These are phyloP conservation scores for Andrena hattorfiana DNA, from an alignment of 2,888 invertebrate species.

Conservation along the genomic window DNA sequence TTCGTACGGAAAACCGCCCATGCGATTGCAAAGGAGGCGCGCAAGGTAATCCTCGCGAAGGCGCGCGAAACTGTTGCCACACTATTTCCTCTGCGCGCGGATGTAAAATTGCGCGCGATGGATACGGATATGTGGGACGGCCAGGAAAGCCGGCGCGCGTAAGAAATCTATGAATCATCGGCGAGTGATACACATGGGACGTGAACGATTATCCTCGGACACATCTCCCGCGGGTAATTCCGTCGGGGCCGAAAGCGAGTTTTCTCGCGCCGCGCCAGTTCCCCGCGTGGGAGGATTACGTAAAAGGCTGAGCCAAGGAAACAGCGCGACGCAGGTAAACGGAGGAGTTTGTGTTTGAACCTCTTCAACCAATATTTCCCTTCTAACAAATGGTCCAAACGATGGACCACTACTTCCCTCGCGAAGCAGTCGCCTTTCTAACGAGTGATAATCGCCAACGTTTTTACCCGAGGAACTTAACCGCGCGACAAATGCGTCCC, in stretches of 20 bases:
- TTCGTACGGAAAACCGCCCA: slow-evolving; percentile 44
- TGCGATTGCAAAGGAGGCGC: slow-evolving; percentile 67
- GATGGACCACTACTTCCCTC: slow-evolving; percentile 50
- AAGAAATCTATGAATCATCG: slow-evolving; percentile 73
- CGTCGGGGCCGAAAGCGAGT: slow-evolving; percentile 52
- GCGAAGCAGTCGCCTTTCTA: slow-evolving; percentile 60
- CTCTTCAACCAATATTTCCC: slow-evolving; percentile 39
- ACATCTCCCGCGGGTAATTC: slow-evolving; percentile 61
- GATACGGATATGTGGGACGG: slow-evolving; percentile 67
- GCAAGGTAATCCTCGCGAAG: slow-evolving; percentile 61
- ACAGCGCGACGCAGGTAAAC: slow-evolving; percentile 59
- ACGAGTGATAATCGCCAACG: slow-evolving; percentile 41
- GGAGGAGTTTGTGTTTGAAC: slow-evolving; percentile 26
- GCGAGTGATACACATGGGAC: slow-evolving; percentile 57
- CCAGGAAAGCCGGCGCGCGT: slow-evolving; percentile 57
- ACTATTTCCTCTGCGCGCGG: slow-evolving; percentile 68
- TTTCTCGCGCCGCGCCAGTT: slow-evolving; percentile 59
- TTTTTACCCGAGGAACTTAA: slow-evolving; percentile 19
- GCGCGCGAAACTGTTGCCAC: slow-evolving; percentile 70
- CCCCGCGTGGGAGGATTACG: slow-evolving; percentile 68
- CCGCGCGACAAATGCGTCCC: slow-evolving; percentile 1
- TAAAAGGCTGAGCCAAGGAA: slow-evolving; percentile 64
- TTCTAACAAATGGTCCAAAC: slow-evolving; percentile 51
- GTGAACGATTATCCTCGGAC: slow-evolving; percentile 41
- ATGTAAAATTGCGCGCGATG: slow-evolving; percentile 63